Conservation (phyloP, 2,797 vertebrate genomes). For the Natrix natrix region DNA sequence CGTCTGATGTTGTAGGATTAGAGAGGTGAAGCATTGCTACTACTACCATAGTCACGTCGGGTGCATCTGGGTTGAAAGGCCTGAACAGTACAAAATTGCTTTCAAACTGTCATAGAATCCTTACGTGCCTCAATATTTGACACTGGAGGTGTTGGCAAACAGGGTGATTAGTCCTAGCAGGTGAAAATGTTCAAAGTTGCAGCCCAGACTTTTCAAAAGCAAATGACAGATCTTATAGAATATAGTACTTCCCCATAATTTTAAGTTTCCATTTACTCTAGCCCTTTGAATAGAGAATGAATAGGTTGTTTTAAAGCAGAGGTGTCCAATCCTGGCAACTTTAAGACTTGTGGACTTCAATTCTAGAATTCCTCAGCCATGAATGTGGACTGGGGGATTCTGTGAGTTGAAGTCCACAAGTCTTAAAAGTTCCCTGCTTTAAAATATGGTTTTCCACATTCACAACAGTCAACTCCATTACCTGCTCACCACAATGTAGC, state of each 20-base stretch:
- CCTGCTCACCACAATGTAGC: not conserved
- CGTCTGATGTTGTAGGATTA: not conserved
- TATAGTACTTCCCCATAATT: not conserved
- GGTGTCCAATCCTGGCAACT: no score
- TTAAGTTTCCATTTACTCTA: not conserved
- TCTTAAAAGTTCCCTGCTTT: not conserved
- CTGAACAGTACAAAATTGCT: not conserved
- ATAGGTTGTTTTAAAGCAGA: not conserved
- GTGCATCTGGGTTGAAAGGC: no score
- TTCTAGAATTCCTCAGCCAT: no score
- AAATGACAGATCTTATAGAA: not conserved
- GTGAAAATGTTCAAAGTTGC: not conserved
- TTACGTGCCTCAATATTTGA: not conserved
- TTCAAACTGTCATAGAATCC: not conserved
- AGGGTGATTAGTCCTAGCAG: not conserved
- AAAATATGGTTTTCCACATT: not conserved
- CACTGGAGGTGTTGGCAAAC: not conserved
- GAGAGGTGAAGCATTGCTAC: not conserved
- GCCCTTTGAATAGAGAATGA: not conserved
- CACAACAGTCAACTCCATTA: not conserved
- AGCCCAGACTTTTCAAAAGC: not conserved
- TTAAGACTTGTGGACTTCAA: no score
- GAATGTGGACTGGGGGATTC: no score
- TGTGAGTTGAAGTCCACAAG: no score
- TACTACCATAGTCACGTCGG: no score